Conservation (phyloP, 1,140 invertebrate species). For the Polyergus mexicanus region DNA sequence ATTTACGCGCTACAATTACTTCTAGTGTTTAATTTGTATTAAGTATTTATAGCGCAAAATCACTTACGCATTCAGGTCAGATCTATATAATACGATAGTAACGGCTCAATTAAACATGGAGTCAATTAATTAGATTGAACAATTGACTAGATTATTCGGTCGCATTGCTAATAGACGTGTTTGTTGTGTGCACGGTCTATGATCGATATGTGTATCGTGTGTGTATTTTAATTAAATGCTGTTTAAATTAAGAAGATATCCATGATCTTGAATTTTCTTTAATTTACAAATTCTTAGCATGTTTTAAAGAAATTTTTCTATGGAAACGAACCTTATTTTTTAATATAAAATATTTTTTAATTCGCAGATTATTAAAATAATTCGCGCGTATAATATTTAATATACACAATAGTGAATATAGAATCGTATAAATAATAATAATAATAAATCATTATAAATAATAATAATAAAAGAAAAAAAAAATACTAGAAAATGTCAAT, state of each 20-base stretch:
- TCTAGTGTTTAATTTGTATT: constrained; percentile 38
- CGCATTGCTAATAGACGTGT: neutral
- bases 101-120: constrained; percentile 7
- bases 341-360: too few relatives aligned
- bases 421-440: neutral
- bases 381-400: too few relatives aligned
- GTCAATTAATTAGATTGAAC: constrained; percentile 7
- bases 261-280: neutral
- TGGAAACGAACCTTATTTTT: too few relatives aligned
- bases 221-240: neutral
- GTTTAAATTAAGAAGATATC: constrained; percentile 3
- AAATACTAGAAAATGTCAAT: neutral
- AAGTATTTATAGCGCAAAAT: constrained; percentile 5
- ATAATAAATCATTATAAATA: neutral
- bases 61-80: neutral
- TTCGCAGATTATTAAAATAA: too few relatives aligned
- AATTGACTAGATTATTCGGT: constrained; percentile 17
- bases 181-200: neutral
- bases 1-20: constrained; percentile 8
- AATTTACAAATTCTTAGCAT: neutral
- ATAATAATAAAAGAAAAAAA: neutral
- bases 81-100: constrained; percentile 12
- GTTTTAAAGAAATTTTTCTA: neutral
- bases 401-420: too few relatives aligned
- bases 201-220: neutral